Base-by-base conservation (phyloP, 2,888 invertebrate genomes). In the Cyrtodaria siliqua region DNA sequence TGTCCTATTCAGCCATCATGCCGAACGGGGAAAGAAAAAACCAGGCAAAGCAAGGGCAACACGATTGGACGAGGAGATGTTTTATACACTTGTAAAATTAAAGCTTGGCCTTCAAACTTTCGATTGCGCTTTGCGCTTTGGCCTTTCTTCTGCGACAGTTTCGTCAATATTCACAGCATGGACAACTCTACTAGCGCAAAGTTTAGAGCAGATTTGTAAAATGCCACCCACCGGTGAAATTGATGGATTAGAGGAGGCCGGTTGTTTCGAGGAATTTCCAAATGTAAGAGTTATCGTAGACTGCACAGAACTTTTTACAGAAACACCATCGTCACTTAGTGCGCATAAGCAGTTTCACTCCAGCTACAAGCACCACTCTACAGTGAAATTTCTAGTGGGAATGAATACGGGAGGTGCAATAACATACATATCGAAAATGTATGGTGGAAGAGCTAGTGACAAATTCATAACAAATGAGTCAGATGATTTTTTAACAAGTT, bases 261-360 rank as follows among this genome's bases (percentile, higher is more conserved):
- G 52, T 12, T 69, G 61, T 44, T 69, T 69, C 42, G n/a, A 24
- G 2, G 71, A 64, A 14, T 73, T 66, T 26, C 3, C 24, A 20
- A 73, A 66, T 55, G 27, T 67, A 6, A 38, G 61, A 61, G 27
- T 73, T 18, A 52, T 73, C 14, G 26, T 71, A 9, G 71, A 71
- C 49, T 71, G 71, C 27, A 71, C 71, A 16, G 71, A 71, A 52
- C 57, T 71, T 16, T 71, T 63, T 44, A 14, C 71, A 18, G 64
- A 71, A 47, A 71, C 71, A 12, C 63, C 71, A 16, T 71, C 71
- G 24, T n/a, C 4, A 24, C 6, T 44, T 6, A 4, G 16, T 12
- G 40, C 40, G 40, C 40, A 38, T n/a, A n/a, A n/a, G n/a, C n/a
- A n/a, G n/a, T n/a, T n/a, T n/a, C n/a, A n/a, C n/a, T n/a, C n/a